A percentile compares a stretch with the other conserved stretches of the same genome.
Evolutionary conservation across 2,113 vertebrate species (phyloP).

Genomic region (Serilophus lunatus): DNA sequence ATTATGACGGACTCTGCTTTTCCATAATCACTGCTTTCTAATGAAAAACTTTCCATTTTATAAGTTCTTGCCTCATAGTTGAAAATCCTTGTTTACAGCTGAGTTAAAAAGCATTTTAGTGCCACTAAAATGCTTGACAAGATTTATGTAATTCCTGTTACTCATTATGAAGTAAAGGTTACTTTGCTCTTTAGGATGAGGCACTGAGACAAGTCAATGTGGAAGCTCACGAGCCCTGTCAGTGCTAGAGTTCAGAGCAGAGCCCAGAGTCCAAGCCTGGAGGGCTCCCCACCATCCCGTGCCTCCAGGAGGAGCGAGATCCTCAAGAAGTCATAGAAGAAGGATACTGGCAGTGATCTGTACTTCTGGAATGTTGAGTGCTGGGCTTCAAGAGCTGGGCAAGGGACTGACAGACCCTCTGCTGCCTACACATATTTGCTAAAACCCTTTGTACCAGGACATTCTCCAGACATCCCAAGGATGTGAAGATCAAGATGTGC

Average conservation of each 20-base stretch:
- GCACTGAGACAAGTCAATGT: neutral
- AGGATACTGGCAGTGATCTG: neutral
- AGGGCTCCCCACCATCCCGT: neutral
- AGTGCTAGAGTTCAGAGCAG: neutral
- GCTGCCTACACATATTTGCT: neutral
- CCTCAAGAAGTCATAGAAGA: neutral
- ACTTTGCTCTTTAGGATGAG: neutral
- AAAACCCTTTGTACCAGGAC: neutral
- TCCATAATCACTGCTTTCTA: neutral
- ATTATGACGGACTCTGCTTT: neutral
- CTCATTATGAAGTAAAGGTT: neutral
- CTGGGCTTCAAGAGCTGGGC: neutral
- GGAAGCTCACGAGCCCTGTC: neutral
- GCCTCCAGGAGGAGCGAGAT: neutral
- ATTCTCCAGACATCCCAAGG: neutral
- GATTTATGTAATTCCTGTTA: neutral
- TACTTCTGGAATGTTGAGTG: neutral
- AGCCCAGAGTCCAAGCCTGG: neutral
- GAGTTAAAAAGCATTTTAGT: conserved; percentile 3
- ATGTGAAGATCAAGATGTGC: neutral
- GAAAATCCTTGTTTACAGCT: conserved; percentile 28
- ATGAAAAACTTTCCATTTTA: conserved; percentile 2
- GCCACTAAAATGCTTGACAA: neutral
- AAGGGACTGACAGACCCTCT: neutral
- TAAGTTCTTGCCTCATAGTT: neutral